Evolutionary conservation across 2,113 vertebrate species (phyloP).

Genomic region (Balaeniceps rex): DNA sequence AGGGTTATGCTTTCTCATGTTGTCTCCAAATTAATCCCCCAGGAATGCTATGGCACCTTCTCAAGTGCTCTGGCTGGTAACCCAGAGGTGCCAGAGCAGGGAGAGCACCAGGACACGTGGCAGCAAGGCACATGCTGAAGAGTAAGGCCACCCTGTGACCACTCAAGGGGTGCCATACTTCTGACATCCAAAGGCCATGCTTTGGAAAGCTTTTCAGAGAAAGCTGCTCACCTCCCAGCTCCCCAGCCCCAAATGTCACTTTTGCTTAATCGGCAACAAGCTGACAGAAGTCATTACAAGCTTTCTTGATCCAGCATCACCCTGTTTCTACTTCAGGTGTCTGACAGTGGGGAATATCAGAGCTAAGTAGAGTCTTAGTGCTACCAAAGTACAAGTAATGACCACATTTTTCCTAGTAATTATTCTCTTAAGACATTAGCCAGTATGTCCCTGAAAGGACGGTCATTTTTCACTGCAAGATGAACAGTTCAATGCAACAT

Average conservation of each 20-base stretch:
- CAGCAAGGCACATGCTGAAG: not conserved
- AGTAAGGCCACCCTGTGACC: not conserved
- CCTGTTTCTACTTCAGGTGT: not conserved
- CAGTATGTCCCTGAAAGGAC: not conserved
- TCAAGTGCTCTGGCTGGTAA: not conserved
- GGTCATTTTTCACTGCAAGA: not conserved
- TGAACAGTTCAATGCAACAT: not conserved
- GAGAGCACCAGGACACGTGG: rapidly evolving
- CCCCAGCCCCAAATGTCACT: not conserved
- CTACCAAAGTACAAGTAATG: not conserved
- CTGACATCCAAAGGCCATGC: not conserved
- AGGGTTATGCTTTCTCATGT: not conserved
- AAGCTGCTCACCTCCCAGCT: not conserved
- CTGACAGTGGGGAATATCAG: not conserved
- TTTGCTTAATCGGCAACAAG: not conserved
- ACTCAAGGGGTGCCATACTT: too few species aligned
- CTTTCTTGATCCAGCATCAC: not conserved
- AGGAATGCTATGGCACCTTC: not conserved
- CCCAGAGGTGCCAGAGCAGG: not conserved
- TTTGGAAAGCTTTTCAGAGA: not conserved
- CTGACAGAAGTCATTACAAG: not conserved
- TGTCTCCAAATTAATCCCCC: not conserved
- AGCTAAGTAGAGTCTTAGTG: not conserved
- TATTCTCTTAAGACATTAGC: not conserved
- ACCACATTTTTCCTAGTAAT: not conserved